A percentile compares a stretch with the other conserved stretches of the same genome.
Conservation (phyloP, 2,113 vertebrate species). For the Xiphophorus hellerii region DNA sequence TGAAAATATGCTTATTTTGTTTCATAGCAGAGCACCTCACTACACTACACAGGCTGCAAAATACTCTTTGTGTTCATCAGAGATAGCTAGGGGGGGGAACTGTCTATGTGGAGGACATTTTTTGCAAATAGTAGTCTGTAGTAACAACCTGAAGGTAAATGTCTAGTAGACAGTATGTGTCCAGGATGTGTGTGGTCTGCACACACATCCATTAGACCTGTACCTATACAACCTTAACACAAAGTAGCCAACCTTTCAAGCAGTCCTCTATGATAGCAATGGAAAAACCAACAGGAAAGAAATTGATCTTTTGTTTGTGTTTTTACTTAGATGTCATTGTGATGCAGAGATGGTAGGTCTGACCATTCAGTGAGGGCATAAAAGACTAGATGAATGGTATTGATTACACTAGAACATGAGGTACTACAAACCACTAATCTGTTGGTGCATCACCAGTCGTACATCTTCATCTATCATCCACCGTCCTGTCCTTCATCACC, state of each 20-base stretch:
- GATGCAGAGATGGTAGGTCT: conserved; percentile 44
- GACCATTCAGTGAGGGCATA: conserved; percentile 23
- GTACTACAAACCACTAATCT: conserved; percentile 78
- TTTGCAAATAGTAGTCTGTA: no score
- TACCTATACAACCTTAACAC: neutral
- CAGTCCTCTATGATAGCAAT: conserved; percentile 47
- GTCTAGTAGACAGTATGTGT: no score
- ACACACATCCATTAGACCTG: no score
- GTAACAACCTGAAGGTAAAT: no score
- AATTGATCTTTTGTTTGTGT: conserved; percentile 15
- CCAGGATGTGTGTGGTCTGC: no score
- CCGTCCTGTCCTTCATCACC: conserved; percentile 66
- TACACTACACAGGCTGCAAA: no score
- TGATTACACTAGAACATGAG: conserved; percentile 78
- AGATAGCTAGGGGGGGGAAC: no score
- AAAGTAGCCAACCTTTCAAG: neutral
- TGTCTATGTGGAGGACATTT: no score
- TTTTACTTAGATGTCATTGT: conserved; percentile 13
- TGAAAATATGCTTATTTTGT: no score
- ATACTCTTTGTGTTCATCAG: no score
- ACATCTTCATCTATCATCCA: conserved; percentile 83
- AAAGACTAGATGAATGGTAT: conserved; percentile 65
- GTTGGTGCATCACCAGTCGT: conserved; percentile 77
- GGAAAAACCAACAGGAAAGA: conserved; percentile 22
- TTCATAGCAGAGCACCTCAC: no score